Base-by-base conservation (phyloP, 2,797 vertebrate genomes). In the Sebastes taczanowskii region DNA sequence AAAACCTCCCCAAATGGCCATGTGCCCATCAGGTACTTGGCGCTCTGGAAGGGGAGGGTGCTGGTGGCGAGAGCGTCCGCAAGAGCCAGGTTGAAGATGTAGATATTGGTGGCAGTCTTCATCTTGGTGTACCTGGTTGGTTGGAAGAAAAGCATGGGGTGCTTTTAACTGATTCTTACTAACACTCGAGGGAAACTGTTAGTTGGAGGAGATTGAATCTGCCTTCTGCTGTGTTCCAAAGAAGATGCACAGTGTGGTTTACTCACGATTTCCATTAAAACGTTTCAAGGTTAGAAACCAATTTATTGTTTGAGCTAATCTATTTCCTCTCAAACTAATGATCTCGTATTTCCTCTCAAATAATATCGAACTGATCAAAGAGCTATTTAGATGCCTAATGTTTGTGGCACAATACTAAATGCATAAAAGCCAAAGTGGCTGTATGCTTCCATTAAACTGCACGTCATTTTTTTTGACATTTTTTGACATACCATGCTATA, bases 101-200 rank as follows among this genome's bases (percentile, higher is more conserved):
- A 99, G 94, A 99, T 99, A 88, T 99, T 99, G 89, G 98, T 99
- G 78, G 98, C 97, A 0, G 98, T 99, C 91, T 99, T 99, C 97
- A 99, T 96, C 94, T 99, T 99, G 61, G 98, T 98, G 93, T 99
- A 99, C 89, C 98, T 99, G 91, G 70, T 78, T 53, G 79, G 63
- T 80, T 27, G 71, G 61, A n/a, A 72, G 49, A 78, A 67, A 74
- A 73, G 23, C 1, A 34, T 2, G 4, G 4, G 35, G 23, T 4
- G 5, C 4, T 55, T 71, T 68, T 7, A 35, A 34, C 5, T 14
- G 6, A 49, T 29, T 53, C 6, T 55, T 11, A 63, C 13, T 66
- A 58, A 58, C 30, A 70, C 20, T 16, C 0, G 1, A 65, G 2
- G 1, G 5, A 0, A 73, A 35, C 1, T 22, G 1, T 20, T 65